Evolutionary conservation across 1,140 invertebrate species (phyloP), one percentile per base, ranked within the genome.

Genomic region (Notospermus geniculatus): DNA sequence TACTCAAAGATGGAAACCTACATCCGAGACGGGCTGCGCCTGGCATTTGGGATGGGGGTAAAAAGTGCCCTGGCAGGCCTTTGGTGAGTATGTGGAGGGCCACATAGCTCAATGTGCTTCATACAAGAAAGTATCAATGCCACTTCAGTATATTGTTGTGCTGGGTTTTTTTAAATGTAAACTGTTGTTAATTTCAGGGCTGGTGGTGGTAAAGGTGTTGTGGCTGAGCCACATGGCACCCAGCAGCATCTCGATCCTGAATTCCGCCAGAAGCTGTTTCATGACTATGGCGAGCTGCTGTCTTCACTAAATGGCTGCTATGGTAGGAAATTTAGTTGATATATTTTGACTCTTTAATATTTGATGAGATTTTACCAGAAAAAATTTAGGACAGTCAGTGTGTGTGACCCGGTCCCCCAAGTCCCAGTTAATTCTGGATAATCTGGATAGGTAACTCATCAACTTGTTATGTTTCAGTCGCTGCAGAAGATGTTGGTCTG

Each of bases 271-370:
- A 62, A 71, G 19, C 56, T 68, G 23, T 70, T 70, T 50, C 53
- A 59, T 29, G 71, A 73, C 63, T 73, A 68, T 67, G 71, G 68
- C 13, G 71, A 73, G 46, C 71, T 73, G 63, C 29, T 73, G 23
- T 66, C 65, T 9, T 68, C 67, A 28, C 58, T 73, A 22, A 73
- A 73, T 69, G 71, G 71, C 22, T 71, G 71, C 54, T 70, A 65
- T 32, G 56, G 71, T 73, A 67, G 66, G 61, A 64, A 19, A 1
- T 53, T 39, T 15, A 11, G 11, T 43, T 13, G 39, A 43, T 43
- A 43, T 43, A 13, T 43, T 43, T 13, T 13, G 11, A 43, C 19
- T 11, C 19, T 43, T 43, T 43, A 13, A 43, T n/a, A n/a, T n/a
- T n/a, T n/a, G n/a, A n/a, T n/a, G n/a, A n/a, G n/a, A n/a, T n/a